Evolutionary conservation across 92 coral and sea anemone species (phyloP), one percentile per base, ranked within the genome.

Genomic region (Porites evermanni): DNA sequence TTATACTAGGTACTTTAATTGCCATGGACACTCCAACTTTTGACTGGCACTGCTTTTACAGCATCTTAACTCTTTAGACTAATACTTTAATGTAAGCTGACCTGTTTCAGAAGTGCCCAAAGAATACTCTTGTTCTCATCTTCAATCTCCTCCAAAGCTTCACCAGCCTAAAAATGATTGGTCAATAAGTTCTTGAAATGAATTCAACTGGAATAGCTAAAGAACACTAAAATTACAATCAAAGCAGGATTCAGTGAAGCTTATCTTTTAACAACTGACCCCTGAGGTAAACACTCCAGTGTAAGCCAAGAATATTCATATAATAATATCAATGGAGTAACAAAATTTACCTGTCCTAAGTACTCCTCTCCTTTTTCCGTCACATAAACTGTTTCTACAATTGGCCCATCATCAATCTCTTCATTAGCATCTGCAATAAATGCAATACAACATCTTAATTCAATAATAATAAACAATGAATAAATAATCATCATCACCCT

Each of bases 31-130:
- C 47, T 38, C 47, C 47, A 38, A 38, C 47, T 4, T 4, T 38
- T 38, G 47, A 38, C 47, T 38, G 47, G 6, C 5, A 38, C 7
- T 38, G 47, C 47, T 38, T 38, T 38, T 38, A 38, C 47, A 38
- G 47, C 47, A 38, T 68, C 14, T 44, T 4, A 24, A 24, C 59
- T 50, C 58, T 72, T 24, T 8, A 26, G 14, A 12, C 50, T 65
- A n/a, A 53, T 16, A 47, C 29, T 6, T 67, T 4, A 10, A 56
- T 21, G 11, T 7, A 17, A 8, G 53, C 88, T 63, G 9, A 97
- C 99, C 98, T 97, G 99, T 74, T 97, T 97, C 60, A 97, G 93
- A 68, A 97, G 88, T 11, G 95, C 96, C 99, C 99, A 97, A 23
- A 97, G 75, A 53, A 97, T 97, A 73, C 99, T 97, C 60, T 97